These are phyloP conservation scores for Anas platyrhynchos DNA, from an alignment of 2,113 vertebrate genomes.

Conservation along the genomic window DNA sequence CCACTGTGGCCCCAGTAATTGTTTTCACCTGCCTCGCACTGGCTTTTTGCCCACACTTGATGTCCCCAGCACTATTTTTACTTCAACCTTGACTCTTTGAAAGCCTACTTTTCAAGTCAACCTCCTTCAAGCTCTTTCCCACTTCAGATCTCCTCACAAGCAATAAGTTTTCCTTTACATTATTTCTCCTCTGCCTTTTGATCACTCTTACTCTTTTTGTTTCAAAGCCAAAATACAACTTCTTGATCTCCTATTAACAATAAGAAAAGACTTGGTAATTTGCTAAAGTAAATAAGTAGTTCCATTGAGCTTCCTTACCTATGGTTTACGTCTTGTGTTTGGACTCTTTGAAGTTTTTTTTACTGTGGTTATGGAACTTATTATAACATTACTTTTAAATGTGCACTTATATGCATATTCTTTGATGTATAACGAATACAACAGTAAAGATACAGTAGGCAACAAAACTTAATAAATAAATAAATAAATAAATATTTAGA, in stretches of 20 bases:
- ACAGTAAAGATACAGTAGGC: background rate
- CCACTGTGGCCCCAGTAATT: background rate
- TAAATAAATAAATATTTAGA: background rate
- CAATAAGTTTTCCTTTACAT: background rate
- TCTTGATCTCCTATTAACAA: background rate
- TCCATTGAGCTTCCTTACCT: background rate
- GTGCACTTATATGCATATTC: background rate
- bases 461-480: background rate
- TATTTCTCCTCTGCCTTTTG: background rate
- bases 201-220: background rate
- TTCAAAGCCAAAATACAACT: constrained; percentile 15
- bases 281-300: background rate
- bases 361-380: background rate
- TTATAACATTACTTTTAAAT: background rate
- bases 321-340: background rate
- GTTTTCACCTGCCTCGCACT: background rate
- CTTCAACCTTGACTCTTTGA: background rate
- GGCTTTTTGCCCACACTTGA: background rate
- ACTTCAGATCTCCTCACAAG: background rate
- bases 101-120: background rate
- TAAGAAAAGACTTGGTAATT: background rate
- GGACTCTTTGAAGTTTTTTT: background rate
- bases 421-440: background rate
- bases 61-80: background rate
- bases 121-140: background rate